Conservation (phyloP, 92 coral and sea anemone genomes). For the Porites rus region DNA sequence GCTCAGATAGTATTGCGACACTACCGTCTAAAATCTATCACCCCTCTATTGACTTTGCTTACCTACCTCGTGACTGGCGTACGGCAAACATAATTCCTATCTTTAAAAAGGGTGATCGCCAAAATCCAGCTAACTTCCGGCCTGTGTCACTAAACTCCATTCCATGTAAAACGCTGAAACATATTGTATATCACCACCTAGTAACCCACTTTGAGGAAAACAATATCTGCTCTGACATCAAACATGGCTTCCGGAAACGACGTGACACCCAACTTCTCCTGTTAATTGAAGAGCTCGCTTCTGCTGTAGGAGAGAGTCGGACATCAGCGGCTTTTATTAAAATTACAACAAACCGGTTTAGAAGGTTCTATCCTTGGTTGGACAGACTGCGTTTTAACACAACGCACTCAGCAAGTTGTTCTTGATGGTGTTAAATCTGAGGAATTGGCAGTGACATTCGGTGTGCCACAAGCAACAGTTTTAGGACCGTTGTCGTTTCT, state of each 20-base stretch:
- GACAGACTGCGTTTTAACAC: neutral
- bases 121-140: neutral
- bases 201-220: neutral
- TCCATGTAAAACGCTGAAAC: neutral
- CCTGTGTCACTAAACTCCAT: neutral
- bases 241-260: neutral
- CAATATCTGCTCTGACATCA: neutral
- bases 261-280: no score
- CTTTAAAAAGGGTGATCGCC: no score
- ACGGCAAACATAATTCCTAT: neutral
- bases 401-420: neutral
- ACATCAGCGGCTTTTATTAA: no score
- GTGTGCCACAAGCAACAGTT: neutral
- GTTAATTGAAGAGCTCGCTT: no score
- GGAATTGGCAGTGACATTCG: neutral
- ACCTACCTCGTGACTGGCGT: neutral
- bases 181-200: neutral
- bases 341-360: no score
- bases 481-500: no score
- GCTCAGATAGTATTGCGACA: neutral
- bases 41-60: neutral
- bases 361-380: neutral
- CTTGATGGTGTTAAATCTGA: neutral
- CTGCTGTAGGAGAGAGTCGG: no score
- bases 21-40: neutral